These are phyloP conservation scores for Ganaspis sp. DNA, from an alignment of 1,140 invertebrate species.

Conservation along the genomic window DNA sequence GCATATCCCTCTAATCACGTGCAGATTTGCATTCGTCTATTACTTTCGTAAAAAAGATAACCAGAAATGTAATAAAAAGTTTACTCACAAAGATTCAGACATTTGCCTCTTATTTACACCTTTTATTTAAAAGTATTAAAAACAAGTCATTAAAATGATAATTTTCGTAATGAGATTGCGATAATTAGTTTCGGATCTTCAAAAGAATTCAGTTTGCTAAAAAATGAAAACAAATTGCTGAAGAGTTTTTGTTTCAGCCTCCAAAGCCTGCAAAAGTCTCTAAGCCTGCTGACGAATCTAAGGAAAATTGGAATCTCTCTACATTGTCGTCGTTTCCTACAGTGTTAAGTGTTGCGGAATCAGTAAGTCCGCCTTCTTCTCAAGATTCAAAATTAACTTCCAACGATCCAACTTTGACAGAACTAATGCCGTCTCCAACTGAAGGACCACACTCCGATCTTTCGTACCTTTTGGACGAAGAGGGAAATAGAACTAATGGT, in stretches of 20 bases:
- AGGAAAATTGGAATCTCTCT: conserved; percentile 73
- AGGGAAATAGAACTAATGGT: conserved; percentile 65
- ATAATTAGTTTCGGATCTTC: no score
- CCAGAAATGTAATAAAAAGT: no score
- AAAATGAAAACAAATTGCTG: no score
- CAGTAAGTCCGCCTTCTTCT: conserved; percentile 51
- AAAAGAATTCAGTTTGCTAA: no score
- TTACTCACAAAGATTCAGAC: no score
- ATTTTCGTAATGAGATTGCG: no score
- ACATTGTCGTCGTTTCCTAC: conserved; percentile 62
- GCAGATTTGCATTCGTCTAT: no score
- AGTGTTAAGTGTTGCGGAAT: conserved; percentile 51
- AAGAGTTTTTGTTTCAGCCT: conserved; percentile 52
- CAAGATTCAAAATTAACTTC: conserved; percentile 62
- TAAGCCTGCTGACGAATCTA: conserved; percentile 72
- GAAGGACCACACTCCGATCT: conserved; percentile 63
- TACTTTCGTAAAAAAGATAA: no score
- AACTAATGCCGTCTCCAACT: conserved; percentile 66
- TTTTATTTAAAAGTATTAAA: no score
- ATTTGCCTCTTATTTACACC: no score
- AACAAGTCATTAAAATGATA: no score
- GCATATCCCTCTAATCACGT: no score
- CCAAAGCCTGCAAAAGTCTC: conserved; percentile 58
- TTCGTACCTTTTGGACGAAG: conserved; percentile 65
- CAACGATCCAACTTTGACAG: conserved; percentile 57